These are phyloP conservation scores for Polymixis flavicincta DNA, from an alignment of 2,888 invertebrate species.

Conservation along the genomic window DNA sequence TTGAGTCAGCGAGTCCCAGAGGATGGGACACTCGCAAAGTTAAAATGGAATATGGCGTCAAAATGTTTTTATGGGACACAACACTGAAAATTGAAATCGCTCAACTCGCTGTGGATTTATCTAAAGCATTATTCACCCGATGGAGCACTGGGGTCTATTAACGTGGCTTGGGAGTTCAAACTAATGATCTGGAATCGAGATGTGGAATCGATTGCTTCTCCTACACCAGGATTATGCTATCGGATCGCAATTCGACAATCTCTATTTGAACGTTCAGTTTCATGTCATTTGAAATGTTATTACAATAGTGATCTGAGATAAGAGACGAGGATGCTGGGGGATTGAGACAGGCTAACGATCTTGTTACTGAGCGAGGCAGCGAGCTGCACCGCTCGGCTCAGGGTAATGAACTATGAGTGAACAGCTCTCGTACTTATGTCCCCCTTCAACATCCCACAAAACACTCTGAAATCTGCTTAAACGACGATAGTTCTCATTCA, in stretches of 20 bases:
- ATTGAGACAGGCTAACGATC: conserved; percentile 73
- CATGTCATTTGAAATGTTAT: conserved; percentile 65
- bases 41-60: conserved; percentile 56
- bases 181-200: conserved; percentile 71
- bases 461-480: conserved; percentile 6
- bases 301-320: conserved; percentile 68
- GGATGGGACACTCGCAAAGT: conserved; percentile 44
- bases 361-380: conserved; percentile 69
- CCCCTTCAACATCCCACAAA: conserved; percentile 12
- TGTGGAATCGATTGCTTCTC: conserved; percentile 65
- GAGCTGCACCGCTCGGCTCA: conserved; percentile 61
- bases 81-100: conserved; percentile 53
- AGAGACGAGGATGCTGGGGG: conserved; percentile 57
- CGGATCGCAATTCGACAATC: conserved; percentile 56
- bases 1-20: conserved; percentile 33
- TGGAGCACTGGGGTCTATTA: conserved; percentile 57
- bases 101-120: conserved; percentile 50
- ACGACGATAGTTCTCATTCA: background rate
- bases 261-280: conserved; percentile 55
- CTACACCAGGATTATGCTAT: conserved; percentile 58
- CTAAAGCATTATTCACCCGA: conserved; percentile 50
- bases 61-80: conserved; percentile 56
- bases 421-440: conserved; percentile 18
- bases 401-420: conserved; percentile 71
- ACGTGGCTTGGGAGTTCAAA: conserved; percentile 57